Base-by-base conservation (phyloP, 2,888 invertebrate genomes). In the Ischnus inquisitorius region DNA sequence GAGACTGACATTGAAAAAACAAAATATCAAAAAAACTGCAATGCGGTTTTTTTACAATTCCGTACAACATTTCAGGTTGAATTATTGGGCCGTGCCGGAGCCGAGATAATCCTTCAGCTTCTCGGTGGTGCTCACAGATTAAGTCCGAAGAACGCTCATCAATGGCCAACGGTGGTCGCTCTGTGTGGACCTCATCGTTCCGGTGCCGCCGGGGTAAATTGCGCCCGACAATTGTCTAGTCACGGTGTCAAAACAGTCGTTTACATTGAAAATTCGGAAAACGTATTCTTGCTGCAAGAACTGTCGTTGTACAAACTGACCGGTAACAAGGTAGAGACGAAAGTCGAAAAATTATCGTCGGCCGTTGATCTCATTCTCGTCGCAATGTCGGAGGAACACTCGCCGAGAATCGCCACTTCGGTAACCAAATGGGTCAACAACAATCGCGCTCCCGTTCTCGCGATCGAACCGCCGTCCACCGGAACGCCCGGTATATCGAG, bases 141-240 rank as follows among this genome's bases (percentile, higher is more conserved):
- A 79, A 97, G 97, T 92, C 97, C 98, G 64, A 96, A 97, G 90
- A 98, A 98, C 94, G 96, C 96, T 85, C 98, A 98, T 94, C 98
- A 98, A 94, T 95, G 96, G 95, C 98, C 98, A 76, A 95, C 95
- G 65, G 97, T 97, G 68, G 97, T 96, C 77, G 96, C 97, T 84
- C 94, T 98, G 82, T 96, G 96, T 89, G 96, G 96, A 68, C 95
- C 96, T 41, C 96, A 97, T 93, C 94, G 95, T 90, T 95, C 95
- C 81, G 95, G 96, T 83, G 96, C 96, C 68, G 95, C 96, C 72
- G 98, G 96, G 28, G 95, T 97, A 19, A 96, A 96, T 89, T 96
- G 97, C 71, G 97, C 96, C 41, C 95, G 98, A 14, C 97, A 98
- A 93, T 95, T 98, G 87, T 96, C 97, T 75, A 96, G 97, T 90